Evolutionary conservation across 1,140 invertebrate species (phyloP).

Genomic region (Pseudomyrmex concolor): DNA sequence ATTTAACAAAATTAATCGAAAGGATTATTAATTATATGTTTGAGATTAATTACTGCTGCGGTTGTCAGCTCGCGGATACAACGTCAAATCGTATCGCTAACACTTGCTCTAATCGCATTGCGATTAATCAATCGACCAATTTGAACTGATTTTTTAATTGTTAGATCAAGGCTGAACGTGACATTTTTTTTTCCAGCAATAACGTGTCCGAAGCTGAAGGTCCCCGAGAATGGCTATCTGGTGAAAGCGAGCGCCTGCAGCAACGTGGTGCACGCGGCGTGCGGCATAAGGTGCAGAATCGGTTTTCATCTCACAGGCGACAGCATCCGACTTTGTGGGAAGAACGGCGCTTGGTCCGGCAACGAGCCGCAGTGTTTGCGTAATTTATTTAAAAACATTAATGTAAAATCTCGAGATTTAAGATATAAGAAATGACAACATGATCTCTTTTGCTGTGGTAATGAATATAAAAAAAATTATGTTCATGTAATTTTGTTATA

Average conservation of each 20-base stretch:
- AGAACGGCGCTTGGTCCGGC: slow-evolving; percentile 89
- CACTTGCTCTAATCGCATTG: too few relatives aligned
- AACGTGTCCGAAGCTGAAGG: slow-evolving; percentile 86
- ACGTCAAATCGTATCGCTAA: slow-evolving; percentile 28
- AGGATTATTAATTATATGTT: neutral
- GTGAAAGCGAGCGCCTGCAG: slow-evolving; percentile 87
- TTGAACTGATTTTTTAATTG: neutral
- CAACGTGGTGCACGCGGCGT: slow-evolving; percentile 89
- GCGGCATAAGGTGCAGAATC: slow-evolving; percentile 88
- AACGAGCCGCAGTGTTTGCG: slow-evolving; percentile 87
- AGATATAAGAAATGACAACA: too few relatives aligned
- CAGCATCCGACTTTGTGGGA: slow-evolving; percentile 88
- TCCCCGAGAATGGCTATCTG: slow-evolving; percentile 89
- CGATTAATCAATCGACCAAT: too few relatives aligned
- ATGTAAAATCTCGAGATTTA: neutral
- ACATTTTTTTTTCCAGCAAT: slow-evolving; percentile 83
- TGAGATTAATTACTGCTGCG: neutral
- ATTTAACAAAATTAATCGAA: neutral
- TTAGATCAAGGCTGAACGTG: neutral
- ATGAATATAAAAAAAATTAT: too few relatives aligned
- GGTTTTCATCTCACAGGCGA: slow-evolving; percentile 88
- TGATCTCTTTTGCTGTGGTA: too few relatives aligned
- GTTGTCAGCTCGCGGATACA: neutral
- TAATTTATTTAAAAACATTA: slow-evolving; percentile 65
- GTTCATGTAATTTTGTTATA: neutral